These are phyloP conservation scores for Poecile montanus DNA, from an alignment of 2,797 vertebrate genomes.

Conservation along the genomic window DNA sequence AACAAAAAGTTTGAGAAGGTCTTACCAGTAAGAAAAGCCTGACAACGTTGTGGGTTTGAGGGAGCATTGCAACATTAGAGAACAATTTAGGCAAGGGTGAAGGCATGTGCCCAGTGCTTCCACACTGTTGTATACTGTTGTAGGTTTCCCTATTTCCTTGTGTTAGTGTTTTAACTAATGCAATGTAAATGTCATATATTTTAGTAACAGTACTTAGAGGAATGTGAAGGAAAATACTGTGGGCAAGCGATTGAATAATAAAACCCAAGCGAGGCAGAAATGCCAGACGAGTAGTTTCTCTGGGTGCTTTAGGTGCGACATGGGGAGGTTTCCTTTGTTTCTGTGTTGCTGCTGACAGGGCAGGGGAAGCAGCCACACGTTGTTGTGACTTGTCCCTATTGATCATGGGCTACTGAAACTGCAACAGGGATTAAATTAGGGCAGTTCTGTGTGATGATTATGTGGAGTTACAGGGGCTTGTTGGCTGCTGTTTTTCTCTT, in stretches of 20 bases:
- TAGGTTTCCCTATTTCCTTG: neutral
- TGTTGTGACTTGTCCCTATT: neutral
- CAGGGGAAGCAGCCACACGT: neutral
- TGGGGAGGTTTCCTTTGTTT: neutral
- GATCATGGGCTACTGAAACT: slow-evolving; percentile 6
- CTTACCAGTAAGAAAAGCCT: neutral
- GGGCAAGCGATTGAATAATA: neutral
- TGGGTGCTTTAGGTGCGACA: neutral
- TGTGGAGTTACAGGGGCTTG: neutral
- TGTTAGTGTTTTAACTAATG: neutral
- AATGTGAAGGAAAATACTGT: neutral
- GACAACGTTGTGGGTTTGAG: neutral
- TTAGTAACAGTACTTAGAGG: neutral
- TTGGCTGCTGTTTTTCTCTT: neutral
- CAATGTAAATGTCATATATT: accelerated
- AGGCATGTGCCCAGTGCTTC: neutral
- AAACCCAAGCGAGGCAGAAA: neutral
- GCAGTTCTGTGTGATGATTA: neutral
- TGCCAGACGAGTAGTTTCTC: neutral
- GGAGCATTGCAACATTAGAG: neutral
- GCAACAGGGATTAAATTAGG: neutral
- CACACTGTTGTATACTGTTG: neutral
- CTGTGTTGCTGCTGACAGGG: neutral
- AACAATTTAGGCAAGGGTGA: neutral
- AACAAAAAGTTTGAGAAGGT: neutral